Base-by-base conservation (phyloP, 2,113 vertebrate genomes). In the Argyrosomus japonicus region DNA sequence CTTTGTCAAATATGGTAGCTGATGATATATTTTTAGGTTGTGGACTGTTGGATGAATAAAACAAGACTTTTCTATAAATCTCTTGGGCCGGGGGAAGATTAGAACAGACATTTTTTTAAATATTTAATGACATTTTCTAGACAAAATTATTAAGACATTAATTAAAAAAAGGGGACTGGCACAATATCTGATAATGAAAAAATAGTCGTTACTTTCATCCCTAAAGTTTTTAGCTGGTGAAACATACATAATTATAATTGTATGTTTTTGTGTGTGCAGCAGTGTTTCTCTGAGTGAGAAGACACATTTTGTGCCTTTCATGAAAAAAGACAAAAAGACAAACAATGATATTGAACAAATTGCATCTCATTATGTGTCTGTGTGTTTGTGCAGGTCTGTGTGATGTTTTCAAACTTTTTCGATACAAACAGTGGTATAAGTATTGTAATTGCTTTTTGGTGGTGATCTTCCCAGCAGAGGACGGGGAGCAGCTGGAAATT, bases 361-460 rank as follows among this genome's bases (percentile, higher is more conserved):
- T 78, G 13, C 9, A 69, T 82, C 58, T 74, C 53, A 78, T 57
- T 85, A 43, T 72, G 13, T 60, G 17, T 65, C 14, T 68, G 36
- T 70, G 60, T 78, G 65, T 75, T 45, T 47, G 21, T 47, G 21
- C 65, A 57, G 32, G 68, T 73, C 48, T 72, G 25, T 19, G 14
- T 11, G 10, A 14, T 73, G 68, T 32, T 87, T 81, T 73, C 57
- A 58, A 60, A 83, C 15, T 64, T 85, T 76, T 73, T 50, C 7
- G 68, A 79, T 79, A 57, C 51, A 80, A 83, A 89, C 73, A 54
- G 65, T 75, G 78, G 36, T 68, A 40, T 65, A 69, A 75, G 82
- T 71, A 70, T 81, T 83, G 78, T 89, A 89, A 90, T 91, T 88
- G 89, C 80, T 91, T 90, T 88, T 82, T 82, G 77, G 81, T 91